These are phyloP conservation scores for Zaprionus nigranus DNA, from an alignment of 1,140 invertebrate species.

Conservation along the genomic window DNA sequence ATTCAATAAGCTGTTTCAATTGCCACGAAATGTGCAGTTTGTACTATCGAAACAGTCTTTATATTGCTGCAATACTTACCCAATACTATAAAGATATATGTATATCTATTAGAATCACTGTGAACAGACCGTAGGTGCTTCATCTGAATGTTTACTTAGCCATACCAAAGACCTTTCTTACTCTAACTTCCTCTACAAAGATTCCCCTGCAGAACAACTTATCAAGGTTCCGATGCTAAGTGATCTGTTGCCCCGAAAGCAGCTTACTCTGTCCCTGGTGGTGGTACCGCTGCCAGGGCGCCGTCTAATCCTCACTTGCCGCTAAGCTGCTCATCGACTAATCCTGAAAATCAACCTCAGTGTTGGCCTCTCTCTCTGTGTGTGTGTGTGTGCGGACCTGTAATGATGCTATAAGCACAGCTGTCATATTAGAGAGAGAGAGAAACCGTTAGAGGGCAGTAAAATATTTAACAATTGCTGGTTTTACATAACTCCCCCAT, in stretches of 20 bases:
- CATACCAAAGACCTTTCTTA: neutral
- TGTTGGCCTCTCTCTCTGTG: neutral
- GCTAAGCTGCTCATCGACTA: slow-evolving; percentile 69
- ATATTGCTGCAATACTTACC: neutral
- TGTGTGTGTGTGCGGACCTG: slow-evolving; percentile 24
- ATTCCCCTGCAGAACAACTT: slow-evolving; percentile 5
- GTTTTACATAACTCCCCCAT: slow-evolving; percentile 25
- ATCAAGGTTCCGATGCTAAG: slow-evolving; percentile 4
- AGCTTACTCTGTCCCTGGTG: slow-evolving; percentile 4
- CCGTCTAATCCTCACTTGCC: slow-evolving; percentile 47
- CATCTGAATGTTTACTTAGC: neutral
- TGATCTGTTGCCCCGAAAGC: slow-evolving; percentile 23
- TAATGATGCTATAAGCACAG: slow-evolving; percentile 67
- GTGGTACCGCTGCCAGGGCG: neutral
- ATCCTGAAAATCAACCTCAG: slow-evolving; percentile 66
- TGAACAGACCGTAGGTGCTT: neutral
- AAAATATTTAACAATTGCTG: slow-evolving; percentile 47
- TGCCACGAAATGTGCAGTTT: too few relatives aligned
- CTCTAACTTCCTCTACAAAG: neutral
- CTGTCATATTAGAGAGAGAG: slow-evolving; percentile 56
- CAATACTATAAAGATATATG: neutral
- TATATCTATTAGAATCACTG: neutral
- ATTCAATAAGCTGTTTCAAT: neutral
- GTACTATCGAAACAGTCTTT: neutral
- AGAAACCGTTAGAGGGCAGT: slow-evolving; percentile 22